Evolutionary conservation across 2,888 invertebrate genomes (phyloP).

Genomic region (Lasioglossum malachurum): DNA sequence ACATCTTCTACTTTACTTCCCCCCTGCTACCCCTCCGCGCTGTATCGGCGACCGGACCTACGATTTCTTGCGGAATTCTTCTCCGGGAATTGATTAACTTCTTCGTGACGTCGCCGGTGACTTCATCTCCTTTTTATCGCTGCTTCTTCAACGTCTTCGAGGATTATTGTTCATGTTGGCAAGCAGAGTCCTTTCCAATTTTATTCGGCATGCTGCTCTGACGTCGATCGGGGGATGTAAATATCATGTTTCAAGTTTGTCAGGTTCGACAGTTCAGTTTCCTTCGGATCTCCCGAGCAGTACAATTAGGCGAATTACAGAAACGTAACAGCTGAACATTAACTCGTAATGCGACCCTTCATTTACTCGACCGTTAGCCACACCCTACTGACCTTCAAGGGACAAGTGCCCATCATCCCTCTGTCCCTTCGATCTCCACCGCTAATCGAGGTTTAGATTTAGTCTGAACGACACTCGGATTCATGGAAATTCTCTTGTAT

Average conservation of each 20-base stretch:
- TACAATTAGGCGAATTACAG: constrained; percentile 83
- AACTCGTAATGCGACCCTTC: constrained; percentile 84
- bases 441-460: constrained; percentile 74
- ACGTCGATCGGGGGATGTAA: not conserved
- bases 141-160: not conserved
- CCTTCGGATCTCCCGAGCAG: constrained; percentile 75
- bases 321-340: constrained; percentile 84
- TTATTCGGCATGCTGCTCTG: not conserved
- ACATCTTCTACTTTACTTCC: constrained; percentile 8
- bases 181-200: not conserved
- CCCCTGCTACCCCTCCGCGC: not conserved
- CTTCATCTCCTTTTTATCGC: not conserved
- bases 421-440: constrained; percentile 74
- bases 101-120: not conserved
- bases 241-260: not conserved
- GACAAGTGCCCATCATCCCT: constrained; percentile 75
- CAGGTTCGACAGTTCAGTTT: too few relatives aligned
- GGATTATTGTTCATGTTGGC: not conserved
- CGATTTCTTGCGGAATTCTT: not conserved
- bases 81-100: constrained; percentile 1
- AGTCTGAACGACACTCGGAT: constrained; percentile 41
- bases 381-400: constrained; percentile 74
- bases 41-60: not conserved
- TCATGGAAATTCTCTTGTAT: not conserved
- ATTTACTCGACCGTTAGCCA: constrained; percentile 84